Evolutionary conservation across 2,888 invertebrate genomes (phyloP), one percentile per base, ranked within the genome.

Genomic region (Cerastis leucographa): DNA sequence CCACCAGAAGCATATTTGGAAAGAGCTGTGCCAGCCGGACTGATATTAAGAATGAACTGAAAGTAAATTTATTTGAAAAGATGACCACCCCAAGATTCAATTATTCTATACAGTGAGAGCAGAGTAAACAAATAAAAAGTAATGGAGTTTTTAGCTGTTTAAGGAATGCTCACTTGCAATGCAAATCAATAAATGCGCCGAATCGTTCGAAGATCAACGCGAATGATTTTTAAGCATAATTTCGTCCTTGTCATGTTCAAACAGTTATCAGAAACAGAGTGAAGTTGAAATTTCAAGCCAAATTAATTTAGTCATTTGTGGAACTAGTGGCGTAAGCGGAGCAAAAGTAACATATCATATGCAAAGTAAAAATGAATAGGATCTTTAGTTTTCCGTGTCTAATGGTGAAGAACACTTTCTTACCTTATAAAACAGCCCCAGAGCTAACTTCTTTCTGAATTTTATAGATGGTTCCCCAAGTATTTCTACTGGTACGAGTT

Each of bases 391-490:
- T 56, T 25, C 7, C 29, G 11, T 25, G 17, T 19, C 22, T 25
- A 19, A 61, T 11, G 22, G 35, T 35, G 8, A 14, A 19, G 1
- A 46, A 35, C 14, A 49, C 56, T 51, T 17, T 1, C 70, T 89
- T 92, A 98, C 98, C 97, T 98, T 99, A 92, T 98, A 99, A 88
- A 99, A 98, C 3, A 99, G 94, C 25, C 98, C 97, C 74, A 98
- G 95, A 0, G 98, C 98, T 44, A 99, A 93, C 67, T 97, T 97
- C 89, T 97, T 98, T 40, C 99, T 97, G 87, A 97, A 98, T 66
- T 96, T 97, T 0, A 98, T 97, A 0, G 97, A 97, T 0, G 98
- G 97, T 89, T 98, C 97, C 0, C 98, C 97, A 2, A 97, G 96
- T 56, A 97, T 95, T 56, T 96, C 93, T 77, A 97, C 97, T 0